Conservation (phyloP, 2,113 vertebrate species). For the Salminus brasiliensis region DNA sequence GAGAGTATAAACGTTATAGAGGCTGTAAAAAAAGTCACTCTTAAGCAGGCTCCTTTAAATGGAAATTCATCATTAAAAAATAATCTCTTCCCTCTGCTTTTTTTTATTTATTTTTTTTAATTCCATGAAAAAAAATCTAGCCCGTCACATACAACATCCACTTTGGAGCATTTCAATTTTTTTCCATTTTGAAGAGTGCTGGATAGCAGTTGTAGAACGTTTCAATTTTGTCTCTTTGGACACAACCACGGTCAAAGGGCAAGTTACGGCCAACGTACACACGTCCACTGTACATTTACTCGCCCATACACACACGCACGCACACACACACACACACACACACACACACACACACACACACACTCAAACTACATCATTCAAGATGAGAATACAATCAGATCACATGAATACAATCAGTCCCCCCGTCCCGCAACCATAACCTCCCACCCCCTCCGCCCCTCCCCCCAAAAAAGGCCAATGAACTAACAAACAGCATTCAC, state of each 20-base stretch:
- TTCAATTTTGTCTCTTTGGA: not conserved
- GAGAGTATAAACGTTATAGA: not conserved
- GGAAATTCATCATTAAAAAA: slow-evolving; percentile 27
- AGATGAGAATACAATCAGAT: slow-evolving; percentile 49
- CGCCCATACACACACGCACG: slow-evolving; percentile 28
- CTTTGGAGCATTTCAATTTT: slow-evolving; percentile 6
- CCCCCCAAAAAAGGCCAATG: slow-evolving; percentile 25
- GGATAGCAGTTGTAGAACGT: not conserved
- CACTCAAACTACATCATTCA: slow-evolving; percentile 37
- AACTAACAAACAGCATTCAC: slow-evolving; percentile 25
- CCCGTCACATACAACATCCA: not conserved
- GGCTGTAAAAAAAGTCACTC: slow-evolving; percentile 8
- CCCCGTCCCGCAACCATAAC: no score
- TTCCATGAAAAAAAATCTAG: not conserved
- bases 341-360: no score
- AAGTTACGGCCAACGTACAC: slow-evolving; percentile 23
- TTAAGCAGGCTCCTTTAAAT: not conserved
- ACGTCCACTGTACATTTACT: slow-evolving; percentile 26
- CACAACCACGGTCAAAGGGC: slow-evolving; percentile 5
- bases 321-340: no score
- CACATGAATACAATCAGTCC: slow-evolving; percentile 38
- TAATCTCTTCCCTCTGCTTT: no score
- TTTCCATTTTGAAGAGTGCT: no score
- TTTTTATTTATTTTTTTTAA: not conserved
- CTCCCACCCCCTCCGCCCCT: not conserved